phyloP scores from a whole-genome alignment of 2,113 vertebrate species.

The Perca fluviatilis region DNA sequence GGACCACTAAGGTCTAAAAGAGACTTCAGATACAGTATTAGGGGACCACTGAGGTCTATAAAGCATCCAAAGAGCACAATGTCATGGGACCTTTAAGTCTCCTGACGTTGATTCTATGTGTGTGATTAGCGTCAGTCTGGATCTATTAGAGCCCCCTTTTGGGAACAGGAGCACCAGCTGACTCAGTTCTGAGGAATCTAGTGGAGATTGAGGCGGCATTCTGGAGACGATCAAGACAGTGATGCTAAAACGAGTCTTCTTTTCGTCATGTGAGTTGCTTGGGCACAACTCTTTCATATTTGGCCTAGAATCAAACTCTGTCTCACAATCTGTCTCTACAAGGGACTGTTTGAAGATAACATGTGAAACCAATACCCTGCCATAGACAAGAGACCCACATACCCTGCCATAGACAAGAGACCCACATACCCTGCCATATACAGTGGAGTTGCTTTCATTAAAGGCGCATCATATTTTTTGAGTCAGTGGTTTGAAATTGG shows the following conservation, averaged over 20 bases:
- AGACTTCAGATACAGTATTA: too few species aligned
- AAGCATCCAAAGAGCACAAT: too few species aligned
- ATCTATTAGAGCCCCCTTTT: slow-evolving; percentile 6
- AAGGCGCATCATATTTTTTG: not conserved
- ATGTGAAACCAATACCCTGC: not conserved
- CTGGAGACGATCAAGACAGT: not conserved
- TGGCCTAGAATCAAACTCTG: not conserved
- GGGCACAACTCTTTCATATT: not conserved
- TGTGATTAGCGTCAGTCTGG: slow-evolving; percentile 5
- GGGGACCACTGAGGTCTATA: too few species aligned
- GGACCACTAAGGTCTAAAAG: too few species aligned
- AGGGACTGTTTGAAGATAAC: not conserved
- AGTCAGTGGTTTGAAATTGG: not conserved
- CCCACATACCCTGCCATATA: not conserved
- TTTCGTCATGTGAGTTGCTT: not conserved
- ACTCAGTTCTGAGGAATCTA: not conserved
- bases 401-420: not conserved
- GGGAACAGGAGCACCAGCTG: slow-evolving; percentile 42
- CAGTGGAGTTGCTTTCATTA: not conserved
- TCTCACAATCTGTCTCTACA: not conserved
- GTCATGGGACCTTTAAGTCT: too few species aligned
- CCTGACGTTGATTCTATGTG: not conserved
- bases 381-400: not conserved
- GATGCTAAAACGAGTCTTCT: not conserved
- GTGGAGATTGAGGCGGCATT: not conserved